phyloP scores from a whole-genome alignment of 2,888 invertebrate species.

The Pseudanteris insignis region DNA sequence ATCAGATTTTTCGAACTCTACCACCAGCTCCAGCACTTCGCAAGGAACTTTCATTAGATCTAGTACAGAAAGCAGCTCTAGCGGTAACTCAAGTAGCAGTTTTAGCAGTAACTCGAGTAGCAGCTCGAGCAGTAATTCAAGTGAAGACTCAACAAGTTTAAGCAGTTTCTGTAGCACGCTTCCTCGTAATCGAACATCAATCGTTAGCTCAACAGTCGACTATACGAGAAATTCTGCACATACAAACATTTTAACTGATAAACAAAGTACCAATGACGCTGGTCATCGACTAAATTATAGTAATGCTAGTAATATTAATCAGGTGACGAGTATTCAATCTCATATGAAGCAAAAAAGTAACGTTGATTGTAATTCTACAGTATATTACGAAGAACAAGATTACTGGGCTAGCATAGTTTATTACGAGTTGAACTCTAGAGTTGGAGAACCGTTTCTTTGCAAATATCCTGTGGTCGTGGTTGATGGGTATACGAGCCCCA shows the following conservation, averaged over 20 bases:
- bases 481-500: constrained; percentile 97
- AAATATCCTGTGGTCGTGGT: constrained; percentile 88
- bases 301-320: not conserved
- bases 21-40: not conserved
- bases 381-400: constrained; percentile 74
- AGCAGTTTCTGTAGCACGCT: constrained; percentile 4
- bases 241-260: not conserved
- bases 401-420: constrained; percentile 97
- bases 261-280: not conserved
- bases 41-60: too few relatives aligned
- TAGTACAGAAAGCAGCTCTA: not conserved
- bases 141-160: not conserved
- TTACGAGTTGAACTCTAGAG: constrained; percentile 93
- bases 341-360: not conserved
- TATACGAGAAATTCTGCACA: not conserved
- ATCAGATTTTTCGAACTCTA: not conserved
- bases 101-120: not conserved
- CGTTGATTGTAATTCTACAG: constrained; percentile 60
- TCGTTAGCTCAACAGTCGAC: constrained; percentile 7
- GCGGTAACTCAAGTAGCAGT: not conserved
- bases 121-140: not conserved
- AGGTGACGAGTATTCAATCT: not conserved
- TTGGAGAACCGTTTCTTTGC: constrained; percentile 93
- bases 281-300: not conserved
- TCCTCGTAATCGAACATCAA: not conserved